Conservation (phyloP, 2,888 invertebrate species). For the Cephus nigrinus region DNA sequence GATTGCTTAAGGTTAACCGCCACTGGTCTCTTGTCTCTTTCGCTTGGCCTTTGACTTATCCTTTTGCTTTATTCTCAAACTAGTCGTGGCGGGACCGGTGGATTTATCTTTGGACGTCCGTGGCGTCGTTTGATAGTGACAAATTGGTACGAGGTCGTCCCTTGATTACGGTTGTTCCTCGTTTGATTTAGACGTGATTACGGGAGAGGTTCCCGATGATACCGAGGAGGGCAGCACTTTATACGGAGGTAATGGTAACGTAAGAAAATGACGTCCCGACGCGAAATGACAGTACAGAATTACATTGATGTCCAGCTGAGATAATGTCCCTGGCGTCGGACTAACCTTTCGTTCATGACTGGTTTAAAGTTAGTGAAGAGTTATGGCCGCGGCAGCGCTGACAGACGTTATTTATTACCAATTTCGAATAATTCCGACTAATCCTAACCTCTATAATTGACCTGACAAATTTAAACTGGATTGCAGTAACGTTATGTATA, state of each 20-base stretch:
- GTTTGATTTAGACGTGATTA: neutral
- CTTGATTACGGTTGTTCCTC: neutral
- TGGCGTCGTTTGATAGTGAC: neutral
- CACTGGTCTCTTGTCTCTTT: neutral
- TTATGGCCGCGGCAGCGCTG: conserved; percentile 28
- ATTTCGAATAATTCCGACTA: conserved; percentile 30
- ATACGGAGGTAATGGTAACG: conserved; percentile 7
- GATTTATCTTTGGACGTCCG: neutral
- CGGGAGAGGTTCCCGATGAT: neutral
- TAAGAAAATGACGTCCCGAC: conserved; percentile 44
- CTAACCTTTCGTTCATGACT: conserved; percentile 42
- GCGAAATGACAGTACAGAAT: conserved; percentile 50
- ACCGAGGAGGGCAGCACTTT: neutral
- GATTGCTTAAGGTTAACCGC: neutral
- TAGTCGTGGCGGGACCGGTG: neutral
- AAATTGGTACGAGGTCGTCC: neutral
- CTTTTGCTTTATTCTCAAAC: neutral
- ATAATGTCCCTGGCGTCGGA: conserved; percentile 44
- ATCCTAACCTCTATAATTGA: neutral
- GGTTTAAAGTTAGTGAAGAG: conserved; percentile 21
- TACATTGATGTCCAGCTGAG: conserved; percentile 53
- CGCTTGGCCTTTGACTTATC: neutral
- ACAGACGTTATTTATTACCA: conserved; percentile 37
- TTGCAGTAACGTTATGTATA: neutral
- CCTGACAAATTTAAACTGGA: neutral